Percentiles rank a stretch among this genome's conserved stretches.
Conservation (phyloP, 2,797 vertebrate species). For the Alca torda region DNA sequence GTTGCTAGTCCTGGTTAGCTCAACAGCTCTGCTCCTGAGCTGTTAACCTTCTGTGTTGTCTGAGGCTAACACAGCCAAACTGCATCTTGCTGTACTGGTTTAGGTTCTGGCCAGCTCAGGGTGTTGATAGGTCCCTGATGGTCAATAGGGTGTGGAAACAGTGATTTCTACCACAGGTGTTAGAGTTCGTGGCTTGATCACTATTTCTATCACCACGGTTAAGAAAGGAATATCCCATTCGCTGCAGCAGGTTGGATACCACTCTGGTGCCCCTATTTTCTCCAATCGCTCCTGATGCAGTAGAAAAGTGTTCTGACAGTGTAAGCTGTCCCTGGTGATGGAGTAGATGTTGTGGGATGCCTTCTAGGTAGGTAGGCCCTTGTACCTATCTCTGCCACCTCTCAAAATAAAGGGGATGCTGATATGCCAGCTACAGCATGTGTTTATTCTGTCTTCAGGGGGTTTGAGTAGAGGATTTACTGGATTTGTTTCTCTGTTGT, state of each 20-base stretch:
- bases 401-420: not conserved
- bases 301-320: not conserved
- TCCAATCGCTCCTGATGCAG: not conserved
- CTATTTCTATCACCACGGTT: rapidly evolving
- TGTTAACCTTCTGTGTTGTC: not conserved
- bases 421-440: rapidly evolving
- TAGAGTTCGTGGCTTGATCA: not conserved
- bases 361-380: not conserved
- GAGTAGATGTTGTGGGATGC: not conserved
- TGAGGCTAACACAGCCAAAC: not conserved
- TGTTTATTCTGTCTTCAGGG: not conserved
- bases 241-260: not conserved
- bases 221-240: not conserved
- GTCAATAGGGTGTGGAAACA: not conserved
- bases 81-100: not conserved
- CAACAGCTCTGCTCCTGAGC: not conserved
- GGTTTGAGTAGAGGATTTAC: not conserved
- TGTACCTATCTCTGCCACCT: not conserved
- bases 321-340: not conserved
- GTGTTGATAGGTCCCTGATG: not conserved
- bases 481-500: not conserved
- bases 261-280: not conserved
- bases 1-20: not conserved
- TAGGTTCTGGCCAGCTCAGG: not conserved
- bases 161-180: not conserved